Base-by-base conservation (phyloP, 2,797 vertebrate species). In the Darevskia nairensis region DNA sequence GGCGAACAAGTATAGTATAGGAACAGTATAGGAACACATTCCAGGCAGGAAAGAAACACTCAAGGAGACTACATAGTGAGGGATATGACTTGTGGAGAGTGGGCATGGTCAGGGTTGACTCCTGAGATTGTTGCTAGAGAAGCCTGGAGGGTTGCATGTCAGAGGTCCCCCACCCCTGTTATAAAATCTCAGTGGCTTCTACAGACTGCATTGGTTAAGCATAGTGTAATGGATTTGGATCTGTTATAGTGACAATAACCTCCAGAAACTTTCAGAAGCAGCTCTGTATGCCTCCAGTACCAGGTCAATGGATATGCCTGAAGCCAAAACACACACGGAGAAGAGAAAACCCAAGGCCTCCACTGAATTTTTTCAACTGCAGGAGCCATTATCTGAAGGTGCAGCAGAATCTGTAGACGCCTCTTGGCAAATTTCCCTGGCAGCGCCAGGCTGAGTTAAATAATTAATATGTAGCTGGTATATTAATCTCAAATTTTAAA, bases 341-440 rank as follows among this genome's bases (percentile, higher is more conserved):
- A 29, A 15, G 76, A 55, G 32, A 4, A 29, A 39, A 71, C n/a
- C 72, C 7, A 89, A 25, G 11, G 5, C 0, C 8, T 86, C 2
- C 8, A 68, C 39, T 90, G 13, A 17, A 75, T 82, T 89, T 87
- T 85, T 55, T 39, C 72, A 91, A 85, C 50, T 79, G 4, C 3
- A 11, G 46, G n/a, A 32, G 86, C 90, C 80, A 0, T 55, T 55
- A 84, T 91, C 59, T 29, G 86, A 86, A 90, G 39, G 0, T 76
- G 1, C 4, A 46, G 5, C 6, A 46, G 6, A 2, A 84, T 1
- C 50, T 82, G 35, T 86, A 86, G 2, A 55, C 15, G 8, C 8
- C 10, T 80, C 89, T 86, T 77, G 91, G 87, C 1, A 90, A 27
- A 88, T 85, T 79, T 91, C 25, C 85, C 77, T n/a, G 82, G 27